These are phyloP conservation scores for Anisognathus igniventris DNA, from an alignment of 2,797 vertebrate species.

Conservation along the genomic window DNA sequence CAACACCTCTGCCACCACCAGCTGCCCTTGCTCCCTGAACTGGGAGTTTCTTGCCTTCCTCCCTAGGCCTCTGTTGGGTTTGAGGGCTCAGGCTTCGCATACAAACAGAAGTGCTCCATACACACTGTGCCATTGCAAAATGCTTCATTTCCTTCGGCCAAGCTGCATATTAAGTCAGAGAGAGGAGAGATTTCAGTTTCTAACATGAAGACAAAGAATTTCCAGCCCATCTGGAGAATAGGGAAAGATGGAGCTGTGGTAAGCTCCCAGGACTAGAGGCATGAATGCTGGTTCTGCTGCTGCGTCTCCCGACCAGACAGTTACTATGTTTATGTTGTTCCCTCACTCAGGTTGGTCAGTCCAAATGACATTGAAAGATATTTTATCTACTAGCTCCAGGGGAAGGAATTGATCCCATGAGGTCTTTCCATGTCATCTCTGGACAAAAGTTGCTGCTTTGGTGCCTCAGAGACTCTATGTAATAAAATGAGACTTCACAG, in stretches of 20 bases:
- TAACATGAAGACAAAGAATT: not conserved
- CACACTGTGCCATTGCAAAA: not conserved
- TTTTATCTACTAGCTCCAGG: not conserved
- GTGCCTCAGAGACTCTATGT: not conserved
- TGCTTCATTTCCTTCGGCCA: not conserved
- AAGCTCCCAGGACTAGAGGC: not conserved
- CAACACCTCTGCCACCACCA: not conserved
- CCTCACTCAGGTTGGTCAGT: not conserved
- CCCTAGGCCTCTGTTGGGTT: not conserved
- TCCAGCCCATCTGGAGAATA: not conserved
- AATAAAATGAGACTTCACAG: not conserved
- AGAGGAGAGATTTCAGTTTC: not conserved
- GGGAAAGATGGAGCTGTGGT: not conserved
- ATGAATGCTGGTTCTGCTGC: not conserved
- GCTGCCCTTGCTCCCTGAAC: not conserved
- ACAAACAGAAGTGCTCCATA: not conserved
- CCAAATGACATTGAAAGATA: not conserved
- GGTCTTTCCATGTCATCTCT: not conserved
- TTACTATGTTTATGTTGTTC: not conserved
- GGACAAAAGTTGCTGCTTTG: not conserved
- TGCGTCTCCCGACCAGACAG: not conserved
- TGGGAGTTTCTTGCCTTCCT: not conserved
- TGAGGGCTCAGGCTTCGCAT: not conserved
- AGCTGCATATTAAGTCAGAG: not conserved
- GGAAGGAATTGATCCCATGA: not conserved